These are phyloP conservation scores for Nettapus auritus DNA, from an alignment of 2,113 vertebrate species.

Conservation along the genomic window DNA sequence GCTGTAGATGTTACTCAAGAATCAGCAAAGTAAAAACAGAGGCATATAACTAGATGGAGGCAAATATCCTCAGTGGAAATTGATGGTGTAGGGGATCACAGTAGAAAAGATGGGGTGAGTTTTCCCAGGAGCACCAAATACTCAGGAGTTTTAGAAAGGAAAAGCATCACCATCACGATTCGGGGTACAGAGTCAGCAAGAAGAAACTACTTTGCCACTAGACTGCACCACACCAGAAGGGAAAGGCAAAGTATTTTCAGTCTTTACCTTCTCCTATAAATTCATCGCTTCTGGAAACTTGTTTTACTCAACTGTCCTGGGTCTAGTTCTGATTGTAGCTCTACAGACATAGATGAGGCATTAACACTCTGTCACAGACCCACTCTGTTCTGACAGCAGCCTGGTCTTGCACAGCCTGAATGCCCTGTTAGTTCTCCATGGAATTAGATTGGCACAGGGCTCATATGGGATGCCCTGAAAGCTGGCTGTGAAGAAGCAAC, in stretches of 20 bases:
- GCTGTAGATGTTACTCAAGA: not conserved
- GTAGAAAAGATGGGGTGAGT: not conserved
- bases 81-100: not conserved
- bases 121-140: not conserved
- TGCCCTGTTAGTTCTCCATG: not conserved
- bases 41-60: not conserved
- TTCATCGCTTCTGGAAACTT: not conserved
- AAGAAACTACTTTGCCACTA: not conserved
- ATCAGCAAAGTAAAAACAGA: not conserved
- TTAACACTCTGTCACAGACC: not conserved
- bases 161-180: not conserved
- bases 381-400: not conserved
- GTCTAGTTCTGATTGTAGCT: not conserved
- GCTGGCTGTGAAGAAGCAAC: not conserved
- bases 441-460: not conserved
- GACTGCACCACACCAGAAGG: not conserved
- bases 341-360: accelerated
- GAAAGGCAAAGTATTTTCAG: not conserved
- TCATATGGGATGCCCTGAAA: not conserved
- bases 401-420: not conserved
- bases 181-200: accelerated
- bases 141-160: not conserved
- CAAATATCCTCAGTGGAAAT: not conserved
- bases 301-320: not conserved
- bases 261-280: not conserved